A percentile compares a stretch with the other conserved stretches of the same genome.
These are phyloP conservation scores for Muraenolepis orangiensis DNA, from an alignment of 2,797 vertebrate genomes.

Conservation along the genomic window DNA sequence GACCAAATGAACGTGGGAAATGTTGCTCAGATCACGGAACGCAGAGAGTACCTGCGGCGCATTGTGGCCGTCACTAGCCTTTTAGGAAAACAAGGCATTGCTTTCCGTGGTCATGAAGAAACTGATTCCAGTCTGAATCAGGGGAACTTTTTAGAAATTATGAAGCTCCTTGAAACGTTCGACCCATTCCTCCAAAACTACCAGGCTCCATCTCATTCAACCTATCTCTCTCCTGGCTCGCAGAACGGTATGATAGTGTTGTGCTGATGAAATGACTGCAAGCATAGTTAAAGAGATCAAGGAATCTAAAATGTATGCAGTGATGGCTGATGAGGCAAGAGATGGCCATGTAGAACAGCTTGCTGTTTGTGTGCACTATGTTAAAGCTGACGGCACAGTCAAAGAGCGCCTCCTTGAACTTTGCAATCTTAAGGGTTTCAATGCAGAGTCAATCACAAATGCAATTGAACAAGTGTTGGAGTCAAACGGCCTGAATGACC, in stretches of 20 bases:
- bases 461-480: background rate
- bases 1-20: conserved; percentile 10
- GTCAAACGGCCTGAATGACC: background rate
- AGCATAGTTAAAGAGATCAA: background rate
- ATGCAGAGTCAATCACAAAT: background rate
- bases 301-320: conserved; percentile 3
- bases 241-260: background rate
- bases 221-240: background rate
- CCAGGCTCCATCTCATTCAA: conserved; percentile 6
- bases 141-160: conserved; percentile 2
- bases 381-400: background rate
- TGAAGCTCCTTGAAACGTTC: conserved; percentile 4
- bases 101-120: conserved; percentile 17
- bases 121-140: background rate
- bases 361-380: conserved; percentile 8
- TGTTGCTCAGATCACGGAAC: background rate
- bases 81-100: conserved; percentile 21
- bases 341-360: conserved; percentile 14
- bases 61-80: conserved; percentile 10
- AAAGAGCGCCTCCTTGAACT: background rate
- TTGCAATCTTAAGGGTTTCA: background rate
- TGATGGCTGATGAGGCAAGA: conserved; percentile 19
- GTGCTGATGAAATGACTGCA: background rate
- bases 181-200: conserved; percentile 15
- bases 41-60: background rate